Evolutionary conservation across 2,113 vertebrate species (phyloP).

Genomic region (Indicator maculatus): DNA sequence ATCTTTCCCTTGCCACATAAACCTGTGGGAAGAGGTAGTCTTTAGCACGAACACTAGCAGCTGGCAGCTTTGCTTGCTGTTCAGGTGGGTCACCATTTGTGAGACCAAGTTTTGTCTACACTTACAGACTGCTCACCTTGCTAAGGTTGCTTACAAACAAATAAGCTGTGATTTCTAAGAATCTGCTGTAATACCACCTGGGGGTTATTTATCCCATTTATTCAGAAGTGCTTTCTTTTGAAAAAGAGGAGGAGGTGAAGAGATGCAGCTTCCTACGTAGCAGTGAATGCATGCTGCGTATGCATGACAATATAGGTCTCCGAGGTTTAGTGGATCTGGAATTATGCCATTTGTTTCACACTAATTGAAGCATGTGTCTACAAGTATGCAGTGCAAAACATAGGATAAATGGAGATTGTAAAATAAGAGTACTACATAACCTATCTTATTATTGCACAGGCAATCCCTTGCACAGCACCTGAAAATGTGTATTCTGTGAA

Average conservation of each 20-base stretch:
- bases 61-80: neutral
- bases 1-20: neutral
- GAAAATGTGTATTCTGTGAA: neutral
- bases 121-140: neutral
- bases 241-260: slow-evolving; percentile 25
- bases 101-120: neutral
- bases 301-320: slow-evolving; percentile 45
- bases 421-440: neutral
- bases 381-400: slow-evolving; percentile 23
- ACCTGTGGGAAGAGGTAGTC: neutral
- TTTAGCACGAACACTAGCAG: neutral
- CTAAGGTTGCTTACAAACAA: neutral
- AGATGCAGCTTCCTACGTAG: neutral
- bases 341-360: slow-evolving; percentile 46
- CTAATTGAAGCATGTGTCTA: slow-evolving; percentile 50
- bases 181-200: neutral
- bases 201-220: slow-evolving; percentile 38
- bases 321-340: slow-evolving; percentile 47
- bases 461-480: neutral
- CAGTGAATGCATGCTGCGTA: neutral
- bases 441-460: neutral
- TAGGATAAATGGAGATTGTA: neutral
- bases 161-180: neutral
- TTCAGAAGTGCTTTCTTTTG: slow-evolving; percentile 18
- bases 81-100: neutral